A percentile compares a stretch with the other conserved stretches of the same genome.
Conservation (phyloP, 23 tunicate genomes). For the Halocynthia aurantium region DNA sequence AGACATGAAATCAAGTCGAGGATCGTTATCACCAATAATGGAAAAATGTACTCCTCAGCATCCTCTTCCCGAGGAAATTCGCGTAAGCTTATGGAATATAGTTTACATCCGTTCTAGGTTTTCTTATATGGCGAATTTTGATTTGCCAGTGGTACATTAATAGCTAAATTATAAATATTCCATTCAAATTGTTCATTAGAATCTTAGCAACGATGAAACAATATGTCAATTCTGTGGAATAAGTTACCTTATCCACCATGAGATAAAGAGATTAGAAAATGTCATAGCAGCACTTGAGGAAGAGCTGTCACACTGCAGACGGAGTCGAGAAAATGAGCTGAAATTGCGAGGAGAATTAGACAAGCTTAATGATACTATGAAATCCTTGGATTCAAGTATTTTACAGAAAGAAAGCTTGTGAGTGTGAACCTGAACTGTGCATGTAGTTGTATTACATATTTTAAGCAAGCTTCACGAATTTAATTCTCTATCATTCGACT, state of each 20-base stretch:
- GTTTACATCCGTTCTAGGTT: background rate
- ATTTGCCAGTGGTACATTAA: background rate
- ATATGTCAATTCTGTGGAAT: slow-evolving; percentile 96
- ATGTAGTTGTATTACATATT: no score
- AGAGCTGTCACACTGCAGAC: slow-evolving; percentile 32
- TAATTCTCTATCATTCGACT: no score
- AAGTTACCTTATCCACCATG: slow-evolving; percentile 91
- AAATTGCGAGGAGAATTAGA: slow-evolving; percentile 53
- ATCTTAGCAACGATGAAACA: slow-evolving; percentile 65
- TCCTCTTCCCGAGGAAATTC: slow-evolving; percentile 83
- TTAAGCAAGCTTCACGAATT: no score
- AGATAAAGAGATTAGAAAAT: slow-evolving; percentile 82
- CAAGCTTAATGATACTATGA: slow-evolving; percentile 32
- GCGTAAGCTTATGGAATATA: slow-evolving; percentile 14
- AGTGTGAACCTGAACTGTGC: no score
- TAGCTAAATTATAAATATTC: background rate
- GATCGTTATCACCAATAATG: slow-evolving; percentile 79
- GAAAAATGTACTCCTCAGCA: slow-evolving; percentile 92
- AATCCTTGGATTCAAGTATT: slow-evolving; percentile 10
- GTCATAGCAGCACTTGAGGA: slow-evolving; percentile 47
- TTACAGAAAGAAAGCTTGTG: slow-evolving; percentile 31
- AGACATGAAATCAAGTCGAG: background rate
- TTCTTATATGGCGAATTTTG: background rate
- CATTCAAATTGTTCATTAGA: slow-evolving; percentile 11
- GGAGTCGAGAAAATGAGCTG: slow-evolving; percentile 36